These are phyloP conservation scores for Blastobasis adustella DNA, from an alignment of 2,888 invertebrate species.

Conservation along the genomic window DNA sequence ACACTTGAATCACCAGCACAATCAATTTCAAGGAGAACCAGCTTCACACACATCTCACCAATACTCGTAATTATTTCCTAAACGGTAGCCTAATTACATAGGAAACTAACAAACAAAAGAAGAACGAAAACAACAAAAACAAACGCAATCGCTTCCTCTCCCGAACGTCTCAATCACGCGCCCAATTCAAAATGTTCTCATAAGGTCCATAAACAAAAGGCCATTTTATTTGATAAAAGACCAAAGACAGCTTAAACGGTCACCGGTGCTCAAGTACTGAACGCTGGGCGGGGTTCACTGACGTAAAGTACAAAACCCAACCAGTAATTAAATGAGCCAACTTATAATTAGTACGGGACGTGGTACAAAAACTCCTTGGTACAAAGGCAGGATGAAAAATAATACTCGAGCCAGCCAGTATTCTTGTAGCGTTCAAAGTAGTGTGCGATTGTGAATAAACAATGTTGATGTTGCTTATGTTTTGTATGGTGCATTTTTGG, in stretches of 20 bases:
- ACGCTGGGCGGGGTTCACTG: slow-evolving; percentile 54
- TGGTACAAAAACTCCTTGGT: neutral
- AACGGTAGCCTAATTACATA: too few species aligned
- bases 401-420: too few species aligned
- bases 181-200: slow-evolving; percentile 48
- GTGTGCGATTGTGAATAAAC: too few species aligned
- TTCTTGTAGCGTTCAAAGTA: too few species aligned
- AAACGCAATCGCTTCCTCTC: slow-evolving; percentile 54
- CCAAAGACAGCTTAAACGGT: slow-evolving; percentile 28
- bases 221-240: slow-evolving; percentile 38
- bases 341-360: slow-evolving; percentile 45
- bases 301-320: slow-evolving; percentile 52
- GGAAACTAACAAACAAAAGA: too few species aligned
- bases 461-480: too few species aligned
- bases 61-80: too few species aligned
- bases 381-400: too few species aligned
- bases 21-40: too few species aligned
- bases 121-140: neutral
- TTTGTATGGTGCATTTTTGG: too few species aligned
- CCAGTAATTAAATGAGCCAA: slow-evolving; percentile 55
- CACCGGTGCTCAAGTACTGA: slow-evolving; percentile 34
- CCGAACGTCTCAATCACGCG: slow-evolving; percentile 48
- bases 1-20: too few species aligned
- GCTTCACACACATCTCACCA: too few species aligned
- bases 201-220: slow-evolving; percentile 60